Evolutionary conservation across 2,113 vertebrate species (phyloP), one percentile per base, ranked within the genome.

Genomic region (Ceuthmochares aereus): DNA sequence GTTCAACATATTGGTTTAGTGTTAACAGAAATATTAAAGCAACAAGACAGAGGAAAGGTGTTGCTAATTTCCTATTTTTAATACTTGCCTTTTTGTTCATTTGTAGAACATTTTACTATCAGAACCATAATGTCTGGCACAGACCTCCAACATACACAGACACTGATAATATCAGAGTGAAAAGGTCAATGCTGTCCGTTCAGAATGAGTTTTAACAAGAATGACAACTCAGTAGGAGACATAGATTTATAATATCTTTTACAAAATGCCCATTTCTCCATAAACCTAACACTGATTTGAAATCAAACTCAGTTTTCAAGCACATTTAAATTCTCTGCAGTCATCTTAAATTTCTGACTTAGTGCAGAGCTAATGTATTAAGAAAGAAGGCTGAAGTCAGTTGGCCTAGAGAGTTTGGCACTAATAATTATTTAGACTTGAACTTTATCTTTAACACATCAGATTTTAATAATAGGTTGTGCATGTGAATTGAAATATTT

Each of bases 311-410:
- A 58, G 84, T 83, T 92, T 89, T 56, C 62, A 91, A 97, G 54
- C 20, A 13, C 56, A 42, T 84, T 95, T 84, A 73, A 95, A 96
- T 87, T 79, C 93, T 96, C 93, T 82, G 76, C 45, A 82, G 95
- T 92, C 76, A 30, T 96, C 93, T 94, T 93, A 75, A 83, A 90
- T 96, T 95, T 96, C 93, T 69, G 60, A 82, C 58, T 89, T 59
- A 75, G 89, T 51, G 93, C 68, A 87, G 37, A 80, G 40, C 34
- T 51, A 17, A 86, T 90, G 37, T 56, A 95, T 51, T 87, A 77
- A 87, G 62, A 83, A 78, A 43, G 40, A 87, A 84, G 42, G 23
- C n/a, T 83, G 42, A 78, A 78, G 64, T 14, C 0, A 2, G n/a
- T 58, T 75, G 49, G 75, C 62, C 52, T 37, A 30, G 86, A 90